Evolutionary conservation across 1,140 invertebrate species (phyloP).

Genomic region (Prorops nasuta): DNA sequence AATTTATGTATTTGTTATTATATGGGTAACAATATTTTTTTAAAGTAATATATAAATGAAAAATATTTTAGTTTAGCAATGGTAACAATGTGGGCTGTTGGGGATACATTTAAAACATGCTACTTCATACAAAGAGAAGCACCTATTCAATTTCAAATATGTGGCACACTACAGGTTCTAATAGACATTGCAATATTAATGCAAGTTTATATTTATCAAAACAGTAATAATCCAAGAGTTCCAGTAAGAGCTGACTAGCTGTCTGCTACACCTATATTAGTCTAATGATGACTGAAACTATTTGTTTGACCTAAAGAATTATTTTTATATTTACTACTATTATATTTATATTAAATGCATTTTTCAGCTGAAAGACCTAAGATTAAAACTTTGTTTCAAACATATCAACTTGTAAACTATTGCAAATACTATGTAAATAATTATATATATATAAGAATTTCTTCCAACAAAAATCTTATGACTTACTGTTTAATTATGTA

Average conservation of each 20-base stretch:
- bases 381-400: no score
- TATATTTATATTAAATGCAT: no score
- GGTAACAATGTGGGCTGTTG: slow-evolving; percentile 95
- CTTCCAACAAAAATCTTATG: no score
- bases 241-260: slow-evolving; percentile 29
- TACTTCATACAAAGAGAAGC: slow-evolving; percentile 91
- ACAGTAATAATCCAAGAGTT: slow-evolving; percentile 17
- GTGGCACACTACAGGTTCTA: slow-evolving; percentile 87
- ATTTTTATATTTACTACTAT: no score
- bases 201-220: slow-evolving; percentile 66
- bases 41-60: background rate
- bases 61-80: slow-evolving; percentile 69
- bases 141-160: slow-evolving; percentile 94
- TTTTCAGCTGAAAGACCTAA: no score
- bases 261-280: no score
- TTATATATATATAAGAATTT: no score
- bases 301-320: no score
- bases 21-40: slow-evolving; percentile 1
- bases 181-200: slow-evolving; percentile 81
- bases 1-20: no score
- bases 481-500: no score
- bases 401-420: no score
- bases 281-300: no score
- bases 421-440: background rate
- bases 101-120: slow-evolving; percentile 95